Evolutionary conservation across 2,113 vertebrate species (phyloP), one percentile per base, ranked within the genome.

Genomic region (Periophthalmus modestus): DNA sequence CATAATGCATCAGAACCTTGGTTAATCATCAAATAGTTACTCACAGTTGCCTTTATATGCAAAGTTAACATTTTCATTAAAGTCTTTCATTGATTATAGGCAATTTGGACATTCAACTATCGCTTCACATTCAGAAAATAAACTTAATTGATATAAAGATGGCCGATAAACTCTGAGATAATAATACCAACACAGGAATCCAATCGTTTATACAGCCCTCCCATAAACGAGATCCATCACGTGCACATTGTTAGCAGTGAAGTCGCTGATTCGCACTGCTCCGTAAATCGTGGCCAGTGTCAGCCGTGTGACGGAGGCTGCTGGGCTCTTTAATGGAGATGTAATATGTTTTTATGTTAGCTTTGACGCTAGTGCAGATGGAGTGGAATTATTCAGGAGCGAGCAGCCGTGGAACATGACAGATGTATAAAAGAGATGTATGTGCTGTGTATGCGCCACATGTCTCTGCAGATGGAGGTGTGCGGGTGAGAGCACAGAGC

Each of bases 341-440:
- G 24, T 61, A 28, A 61, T 33, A 28, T 62, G 28, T 33, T 62
- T 62, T 62, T 34, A 62, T 62, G 59, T 34, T 34, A 33, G 59
- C 59, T 62, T 15, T 34, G 28, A 62, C 59, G 28, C 15, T 34
- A 18, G 28, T 5, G 15, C 59, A 62, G 59, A 62, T 62, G 59
- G 59, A 34, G 24, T 62, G 59, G 59, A 62, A 62, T 62, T 62
- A 62, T 62, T 62, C 59, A 36, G 28, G 59, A 62, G 59, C 28
- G 59, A 13, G 59, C 59, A 15, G 6, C 28, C 24, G 59, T 62
- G 16, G 59, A 62, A 62, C 28, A 62, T 62, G 59, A 62, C 59
- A 62, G 59, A 62, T 62, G 59, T 62, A 9, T 62, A 62, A 62
- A 62, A 34, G 14, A 36, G 59, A 62, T 62, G 15, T 62, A 34